phyloP scores from a whole-genome alignment of 1,140 invertebrate genomes.

The Euura lappo region DNA sequence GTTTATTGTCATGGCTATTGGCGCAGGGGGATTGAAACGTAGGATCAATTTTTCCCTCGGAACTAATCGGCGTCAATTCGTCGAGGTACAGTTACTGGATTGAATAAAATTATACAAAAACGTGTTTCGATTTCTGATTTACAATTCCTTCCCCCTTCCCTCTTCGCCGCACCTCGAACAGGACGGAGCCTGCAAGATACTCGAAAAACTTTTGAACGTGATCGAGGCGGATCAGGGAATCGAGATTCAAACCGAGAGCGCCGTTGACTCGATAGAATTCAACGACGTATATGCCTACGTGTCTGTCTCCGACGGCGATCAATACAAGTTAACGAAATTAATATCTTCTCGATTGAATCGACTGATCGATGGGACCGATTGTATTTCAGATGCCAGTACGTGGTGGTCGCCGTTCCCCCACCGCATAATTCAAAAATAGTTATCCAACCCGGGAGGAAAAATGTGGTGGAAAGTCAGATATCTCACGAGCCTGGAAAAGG shows the following conservation, averaged over 20 bases:
- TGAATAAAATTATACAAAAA: neutral
- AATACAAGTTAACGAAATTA: slow-evolving; percentile 30
- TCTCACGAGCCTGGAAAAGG: slow-evolving; percentile 23
- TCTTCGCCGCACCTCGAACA: neutral
- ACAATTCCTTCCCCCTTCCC: neutral
- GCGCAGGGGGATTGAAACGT: slow-evolving; percentile 36
- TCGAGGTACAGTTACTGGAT: neutral
- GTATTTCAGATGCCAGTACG: slow-evolving; percentile 34
- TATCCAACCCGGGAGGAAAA: slow-evolving; percentile 24
- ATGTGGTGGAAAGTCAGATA: slow-evolving; percentile 15
- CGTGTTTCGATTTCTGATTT: slow-evolving; percentile 8
- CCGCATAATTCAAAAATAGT: slow-evolving; percentile 24
- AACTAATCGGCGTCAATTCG: slow-evolving; percentile 29
- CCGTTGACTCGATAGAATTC: slow-evolving; percentile 32
- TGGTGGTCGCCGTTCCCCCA: slow-evolving; percentile 38
- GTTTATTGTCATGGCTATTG: slow-evolving; percentile 35
- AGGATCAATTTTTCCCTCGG: slow-evolving; percentile 32
- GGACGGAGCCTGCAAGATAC: slow-evolving; percentile 30
- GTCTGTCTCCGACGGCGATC: slow-evolving; percentile 20
- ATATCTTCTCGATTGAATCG: neutral
- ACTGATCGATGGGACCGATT: neutral
- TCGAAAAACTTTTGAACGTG: slow-evolving; percentile 24
- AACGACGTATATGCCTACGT: slow-evolving; percentile 33
- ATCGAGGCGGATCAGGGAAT: slow-evolving; percentile 23
- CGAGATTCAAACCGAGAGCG: slow-evolving; percentile 24